Evolutionary conservation across 2,797 vertebrate species (phyloP).

Genomic region (Moxostoma hubbsi): DNA sequence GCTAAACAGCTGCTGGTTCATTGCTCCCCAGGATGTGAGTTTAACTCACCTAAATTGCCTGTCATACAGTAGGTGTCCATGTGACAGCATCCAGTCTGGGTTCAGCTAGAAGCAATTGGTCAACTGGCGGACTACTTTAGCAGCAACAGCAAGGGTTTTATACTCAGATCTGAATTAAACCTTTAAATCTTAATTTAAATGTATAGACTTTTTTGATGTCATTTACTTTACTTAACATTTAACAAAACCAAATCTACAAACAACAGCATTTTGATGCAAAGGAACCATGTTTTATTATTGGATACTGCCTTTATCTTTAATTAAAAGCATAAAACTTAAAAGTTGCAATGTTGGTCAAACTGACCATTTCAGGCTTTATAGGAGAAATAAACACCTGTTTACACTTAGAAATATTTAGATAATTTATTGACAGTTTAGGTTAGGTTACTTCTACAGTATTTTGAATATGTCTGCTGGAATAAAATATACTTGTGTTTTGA

Average conservation of each 20-base stretch:
- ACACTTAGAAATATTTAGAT: too few species aligned
- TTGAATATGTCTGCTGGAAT: too few species aligned
- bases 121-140: not conserved
- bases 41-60: slow-evolving; percentile 47
- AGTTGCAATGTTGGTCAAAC: too few species aligned
- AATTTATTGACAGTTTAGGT: too few species aligned
- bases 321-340: not conserved
- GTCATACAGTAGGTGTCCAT: slow-evolving; percentile 47
- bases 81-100: slow-evolving; percentile 51
- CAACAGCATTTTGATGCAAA: not conserved
- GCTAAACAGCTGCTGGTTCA: slow-evolving; percentile 37
- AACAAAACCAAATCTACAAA: not conserved
- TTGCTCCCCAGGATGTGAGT: slow-evolving; percentile 42
- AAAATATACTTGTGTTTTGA: too few species aligned
- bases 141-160: not conserved
- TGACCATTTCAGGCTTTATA: too few species aligned
- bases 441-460: too few species aligned
- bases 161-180: not conserved
- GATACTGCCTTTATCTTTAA: not conserved
- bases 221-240: not conserved
- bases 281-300: not conserved
- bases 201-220: not conserved
- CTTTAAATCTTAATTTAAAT: not conserved
- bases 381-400: too few species aligned
- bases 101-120: slow-evolving; percentile 8